phyloP scores from a whole-genome alignment of 37 sponge, comb jelly and placozoan species.

The Diacarnus erythraeanus region DNA sequence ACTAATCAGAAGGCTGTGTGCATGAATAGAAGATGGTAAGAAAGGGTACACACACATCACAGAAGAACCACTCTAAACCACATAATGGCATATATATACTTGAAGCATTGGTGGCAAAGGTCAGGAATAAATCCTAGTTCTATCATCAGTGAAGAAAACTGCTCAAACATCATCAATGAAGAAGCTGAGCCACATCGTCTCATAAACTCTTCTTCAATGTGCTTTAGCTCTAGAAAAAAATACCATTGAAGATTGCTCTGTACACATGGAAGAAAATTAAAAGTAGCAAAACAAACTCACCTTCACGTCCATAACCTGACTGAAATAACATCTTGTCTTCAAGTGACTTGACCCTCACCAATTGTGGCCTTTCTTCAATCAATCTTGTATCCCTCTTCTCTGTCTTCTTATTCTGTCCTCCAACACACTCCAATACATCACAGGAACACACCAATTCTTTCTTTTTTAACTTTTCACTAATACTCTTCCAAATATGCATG shows the following conservation, averaged over 20 bases:
- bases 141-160: slow-evolving; percentile 32
- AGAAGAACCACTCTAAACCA: not conserved
- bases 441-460: not conserved
- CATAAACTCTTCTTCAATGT: slow-evolving; percentile 51
- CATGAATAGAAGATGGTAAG: no score
- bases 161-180: slow-evolving; percentile 13
- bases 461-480: not conserved
- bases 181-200: slow-evolving; percentile 34
- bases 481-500: not conserved
- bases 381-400: not conserved
- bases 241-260: no score
- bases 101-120: slow-evolving; percentile 44
- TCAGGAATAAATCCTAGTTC: slow-evolving; percentile 31
- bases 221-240: slow-evolving; percentile 61
- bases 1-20: no score
- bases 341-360: slow-evolving; percentile 4
- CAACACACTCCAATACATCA: slow-evolving; percentile 5
- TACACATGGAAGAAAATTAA: not conserved
- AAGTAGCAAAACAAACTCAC: slow-evolving; percentile 9
- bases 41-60: no score
- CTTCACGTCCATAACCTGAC: slow-evolving; percentile 40
- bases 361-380: not conserved
- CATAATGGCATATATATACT: slow-evolving; percentile 9
- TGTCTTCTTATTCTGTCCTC: not conserved
- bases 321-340: slow-evolving; percentile 56